phyloP scores from a whole-genome alignment of 2,797 vertebrate genomes.

The Sebastes glaucus region DNA sequence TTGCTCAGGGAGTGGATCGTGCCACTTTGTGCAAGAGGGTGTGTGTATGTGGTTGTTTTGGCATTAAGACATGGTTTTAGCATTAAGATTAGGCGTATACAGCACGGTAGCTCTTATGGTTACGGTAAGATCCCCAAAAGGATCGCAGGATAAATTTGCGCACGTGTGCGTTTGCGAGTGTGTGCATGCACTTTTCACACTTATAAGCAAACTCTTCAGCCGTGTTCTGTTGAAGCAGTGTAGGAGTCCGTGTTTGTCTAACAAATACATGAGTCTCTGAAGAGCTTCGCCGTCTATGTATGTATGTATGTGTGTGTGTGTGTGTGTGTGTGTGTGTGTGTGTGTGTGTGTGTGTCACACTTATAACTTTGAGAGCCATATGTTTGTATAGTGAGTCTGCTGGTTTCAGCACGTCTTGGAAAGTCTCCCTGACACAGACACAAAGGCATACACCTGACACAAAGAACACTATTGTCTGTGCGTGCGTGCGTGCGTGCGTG shows the following conservation, averaged over 20 bases:
- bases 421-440: constrained; percentile 19
- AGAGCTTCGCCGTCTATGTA: background rate
- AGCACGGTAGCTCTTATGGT: background rate
- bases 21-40: constrained; percentile 31
- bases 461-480: constrained; percentile 10
- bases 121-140: background rate
- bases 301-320: background rate
- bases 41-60: constrained; percentile 1
- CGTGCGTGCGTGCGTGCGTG: too few species aligned
- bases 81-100: background rate
- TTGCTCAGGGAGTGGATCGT: constrained; percentile 67
- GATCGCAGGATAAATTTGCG: background rate
- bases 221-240: constrained; percentile 10
- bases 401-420: constrained; percentile 46
- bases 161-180: background rate
- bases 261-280: constrained; percentile 25
- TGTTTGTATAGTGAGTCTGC: constrained; percentile 52
- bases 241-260: constrained; percentile 53
- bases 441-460: constrained; percentile 14
- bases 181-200: constrained; percentile 12
- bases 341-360: background rate
- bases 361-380: constrained; percentile 5
- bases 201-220: constrained; percentile 5
- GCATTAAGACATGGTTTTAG: background rate
- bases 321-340: background rate